Evolutionary conservation across 2,888 invertebrate species (phyloP), one percentile per base, ranked within the genome.

Genomic region (Tachina fera): DNA sequence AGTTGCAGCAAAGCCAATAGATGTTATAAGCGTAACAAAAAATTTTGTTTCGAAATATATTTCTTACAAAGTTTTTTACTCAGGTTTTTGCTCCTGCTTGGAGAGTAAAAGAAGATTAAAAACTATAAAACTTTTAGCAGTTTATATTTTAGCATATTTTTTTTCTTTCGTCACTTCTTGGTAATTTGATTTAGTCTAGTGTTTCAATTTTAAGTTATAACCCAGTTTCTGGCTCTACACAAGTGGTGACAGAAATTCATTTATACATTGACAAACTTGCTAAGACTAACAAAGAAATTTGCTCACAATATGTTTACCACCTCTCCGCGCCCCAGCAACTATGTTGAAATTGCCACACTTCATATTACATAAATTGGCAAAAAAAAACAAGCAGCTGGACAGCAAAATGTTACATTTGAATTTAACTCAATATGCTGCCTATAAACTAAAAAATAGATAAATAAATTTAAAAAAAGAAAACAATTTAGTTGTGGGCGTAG

Each of bases 141-240:
- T 63, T 19, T 19, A 49, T 22, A 3, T 65, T n/a, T 67, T 39
- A 39, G 11, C 16, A 31, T 16, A 19, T 41, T 39, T 63, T 53
- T n/a, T 61, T 47, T 51, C 5, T 41, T 60, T 51, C 6, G 9
- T 58, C 47, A 56, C 45, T 4, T 84, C 6, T 70, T 13, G 8
- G 22, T 49, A 45, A 51, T 68, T 70, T 53, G 45, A 47, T 72
- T 71, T 19, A 43, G 49, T 60, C 65, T 79, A 58, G 76, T 65
- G 63, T 71, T 60, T 77, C 31, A 68, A 67, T 47, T 22, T 80
- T 72, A 68, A 67, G 67, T 81, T 77, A 68, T 81, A 84, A 74
- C 77, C 81, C 68, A 85, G 49, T 85, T 85, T 78, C 63, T 77
- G 63, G 65, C 63, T 81, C 68, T 51, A 81, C 72, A 63, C 68